phyloP scores from a whole-genome alignment of 2,888 invertebrate genomes.

The Chydorus sphaericus region DNA sequence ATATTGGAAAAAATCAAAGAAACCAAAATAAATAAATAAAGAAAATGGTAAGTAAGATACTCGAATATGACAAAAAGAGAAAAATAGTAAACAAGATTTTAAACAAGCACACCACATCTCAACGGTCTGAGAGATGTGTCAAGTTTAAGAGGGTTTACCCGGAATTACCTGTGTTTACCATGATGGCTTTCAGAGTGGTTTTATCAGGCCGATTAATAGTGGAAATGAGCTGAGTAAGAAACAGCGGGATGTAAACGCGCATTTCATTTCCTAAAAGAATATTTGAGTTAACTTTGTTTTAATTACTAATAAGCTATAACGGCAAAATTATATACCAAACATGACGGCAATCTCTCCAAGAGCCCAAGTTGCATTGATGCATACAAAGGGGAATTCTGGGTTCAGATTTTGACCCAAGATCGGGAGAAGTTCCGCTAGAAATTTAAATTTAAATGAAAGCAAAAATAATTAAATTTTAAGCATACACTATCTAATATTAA shows the following conservation, averaged over 20 bases:
- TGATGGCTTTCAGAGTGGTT: slow-evolving; percentile 94
- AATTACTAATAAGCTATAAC: slow-evolving; percentile 14
- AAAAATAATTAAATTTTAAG: not conserved
- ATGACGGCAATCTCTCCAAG: slow-evolving; percentile 98
- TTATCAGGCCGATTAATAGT: slow-evolving; percentile 92
- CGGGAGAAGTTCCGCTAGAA: slow-evolving; percentile 75
- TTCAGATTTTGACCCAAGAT: slow-evolving; percentile 91
- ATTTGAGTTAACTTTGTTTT: not conserved
- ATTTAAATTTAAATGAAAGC: slow-evolving; percentile 13
- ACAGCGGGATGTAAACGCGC: slow-evolving; percentile 75
- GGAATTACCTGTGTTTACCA: slow-evolving; percentile 98
- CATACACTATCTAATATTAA: not conserved
- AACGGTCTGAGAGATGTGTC: no score
- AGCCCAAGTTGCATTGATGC: slow-evolving; percentile 99
- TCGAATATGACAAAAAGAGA: no score
- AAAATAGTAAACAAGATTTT: slow-evolving; percentile 16
- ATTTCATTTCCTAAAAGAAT: slow-evolving; percentile 66
- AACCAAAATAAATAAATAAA: slow-evolving; percentile 23
- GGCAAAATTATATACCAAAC: slow-evolving; percentile 55
- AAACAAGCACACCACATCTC: slow-evolving; percentile 14
- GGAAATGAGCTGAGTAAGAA: slow-evolving; percentile 76
- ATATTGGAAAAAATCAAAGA: slow-evolving; percentile 16
- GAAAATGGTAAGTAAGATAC: slow-evolving; percentile 28
- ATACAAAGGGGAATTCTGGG: slow-evolving; percentile 93
- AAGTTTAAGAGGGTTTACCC: no score